Percentiles rank a stretch among this genome's conserved stretches.
These are phyloP conservation scores for Ips typographus DNA, from an alignment of 1,140 invertebrate genomes.

Conservation along the genomic window DNA sequence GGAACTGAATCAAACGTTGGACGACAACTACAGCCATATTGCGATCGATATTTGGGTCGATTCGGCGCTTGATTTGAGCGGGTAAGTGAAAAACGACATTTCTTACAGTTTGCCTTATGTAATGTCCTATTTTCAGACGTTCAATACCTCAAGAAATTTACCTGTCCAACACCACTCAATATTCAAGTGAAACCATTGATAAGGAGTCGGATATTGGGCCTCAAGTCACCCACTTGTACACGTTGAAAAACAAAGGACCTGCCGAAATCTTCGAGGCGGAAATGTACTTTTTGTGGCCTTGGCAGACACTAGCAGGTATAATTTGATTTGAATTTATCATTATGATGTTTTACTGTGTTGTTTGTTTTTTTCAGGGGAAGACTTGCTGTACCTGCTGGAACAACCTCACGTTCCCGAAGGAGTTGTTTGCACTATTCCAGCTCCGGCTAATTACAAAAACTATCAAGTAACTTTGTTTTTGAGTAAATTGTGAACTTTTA, in stretches of 20 bases:
- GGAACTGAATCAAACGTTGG: slow-evolving; percentile 59
- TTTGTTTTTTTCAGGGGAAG: slow-evolving; percentile 58
- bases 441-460: slow-evolving; percentile 53
- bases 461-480: slow-evolving; percentile 28
- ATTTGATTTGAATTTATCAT: neutral
- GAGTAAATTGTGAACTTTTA: neutral
- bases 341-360: slow-evolving; percentile 1
- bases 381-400: slow-evolving; percentile 83
- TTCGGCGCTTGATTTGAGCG: slow-evolving; percentile 71
- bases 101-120: slow-evolving; percentile 5
- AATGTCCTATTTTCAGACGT: slow-evolving; percentile 63
- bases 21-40: slow-evolving; percentile 61
- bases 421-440: slow-evolving; percentile 66
- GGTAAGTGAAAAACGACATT: slow-evolving; percentile 55
- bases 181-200: slow-evolving; percentile 59
- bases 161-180: slow-evolving; percentile 64
- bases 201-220: slow-evolving; percentile 80
- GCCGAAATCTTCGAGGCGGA: slow-evolving; percentile 77
- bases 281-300: slow-evolving; percentile 81
- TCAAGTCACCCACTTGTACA: slow-evolving; percentile 81
- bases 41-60: slow-evolving; percentile 74
- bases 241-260: slow-evolving; percentile 80
- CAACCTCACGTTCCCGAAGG: slow-evolving; percentile 75
- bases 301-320: slow-evolving; percentile 67
- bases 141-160: slow-evolving; percentile 66